Evolutionary conservation across 2,797 vertebrate genomes (phyloP).

Genomic region (Pogoniulus pusillus): DNA sequence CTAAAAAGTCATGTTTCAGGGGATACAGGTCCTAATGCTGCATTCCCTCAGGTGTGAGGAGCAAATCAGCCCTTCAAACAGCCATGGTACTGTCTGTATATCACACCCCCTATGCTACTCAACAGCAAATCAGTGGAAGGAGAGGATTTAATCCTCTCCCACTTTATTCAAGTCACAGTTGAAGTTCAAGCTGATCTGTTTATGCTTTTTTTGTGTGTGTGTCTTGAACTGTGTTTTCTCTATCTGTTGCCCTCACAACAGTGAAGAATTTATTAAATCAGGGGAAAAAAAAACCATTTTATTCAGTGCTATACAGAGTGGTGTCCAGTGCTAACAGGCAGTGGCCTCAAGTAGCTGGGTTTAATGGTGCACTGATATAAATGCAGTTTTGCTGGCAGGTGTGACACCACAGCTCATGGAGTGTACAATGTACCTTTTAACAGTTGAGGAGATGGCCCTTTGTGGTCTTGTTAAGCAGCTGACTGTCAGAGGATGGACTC

Average conservation of each 20-base stretch:
- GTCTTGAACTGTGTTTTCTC: not conserved
- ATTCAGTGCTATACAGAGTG: not conserved
- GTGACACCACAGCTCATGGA: not conserved
- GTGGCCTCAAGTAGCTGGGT: not conserved
- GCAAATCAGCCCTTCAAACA: not conserved
- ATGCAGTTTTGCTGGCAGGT: not conserved
- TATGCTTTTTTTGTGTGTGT: not conserved
- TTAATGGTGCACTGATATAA: not conserved
- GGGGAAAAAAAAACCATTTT: not conserved
- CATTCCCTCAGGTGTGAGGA: not conserved
- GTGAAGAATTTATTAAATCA: not conserved
- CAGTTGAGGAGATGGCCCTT: not conserved
- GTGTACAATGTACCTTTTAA: not conserved
- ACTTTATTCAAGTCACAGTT: not conserved
- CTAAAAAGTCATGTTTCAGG: not conserved
- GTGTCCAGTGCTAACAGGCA: not conserved
- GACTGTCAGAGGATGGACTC: not conserved
- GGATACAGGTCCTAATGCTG: not conserved
- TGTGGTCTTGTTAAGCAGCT: not conserved
- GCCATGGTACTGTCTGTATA: not conserved
- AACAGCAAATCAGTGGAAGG: not conserved
- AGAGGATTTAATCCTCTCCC: not conserved
- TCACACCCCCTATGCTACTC: not conserved
- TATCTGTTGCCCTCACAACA: not conserved
- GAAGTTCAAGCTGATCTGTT: not conserved